Conservation (phyloP, 2,797 vertebrate genomes). For the Acipenser ruthenus region DNA sequence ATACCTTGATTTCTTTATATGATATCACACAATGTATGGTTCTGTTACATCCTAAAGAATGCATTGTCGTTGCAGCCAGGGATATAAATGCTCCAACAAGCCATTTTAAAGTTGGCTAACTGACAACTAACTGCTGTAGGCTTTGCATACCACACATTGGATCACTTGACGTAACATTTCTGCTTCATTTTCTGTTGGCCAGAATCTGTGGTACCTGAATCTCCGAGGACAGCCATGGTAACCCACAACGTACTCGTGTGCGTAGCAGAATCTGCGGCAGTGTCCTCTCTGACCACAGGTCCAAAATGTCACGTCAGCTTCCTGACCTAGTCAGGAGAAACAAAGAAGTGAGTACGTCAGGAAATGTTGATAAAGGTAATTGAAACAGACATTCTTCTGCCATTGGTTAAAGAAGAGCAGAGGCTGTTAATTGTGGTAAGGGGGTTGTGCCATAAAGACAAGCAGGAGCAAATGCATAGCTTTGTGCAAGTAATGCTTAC, state of each 20-base stretch:
- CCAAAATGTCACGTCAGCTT: constrained; percentile 45
- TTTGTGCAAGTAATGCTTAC: no score
- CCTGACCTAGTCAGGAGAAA: constrained; percentile 31
- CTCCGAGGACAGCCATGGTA: constrained; percentile 57
- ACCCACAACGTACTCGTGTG: constrained; percentile 52
- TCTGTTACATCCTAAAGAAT: background rate
- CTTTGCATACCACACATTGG: background rate
- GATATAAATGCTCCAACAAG: background rate
- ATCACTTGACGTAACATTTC: background rate
- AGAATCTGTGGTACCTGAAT: constrained; percentile 46
- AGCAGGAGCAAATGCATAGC: no score
- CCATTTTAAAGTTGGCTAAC: background rate
- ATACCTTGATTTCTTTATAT: no score
- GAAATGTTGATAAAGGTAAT: no score
- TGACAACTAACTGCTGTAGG: no score
- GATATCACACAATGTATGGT: background rate
- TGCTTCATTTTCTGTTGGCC: background rate
- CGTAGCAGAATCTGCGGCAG: constrained; percentile 59
- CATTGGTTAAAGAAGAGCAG: no score
- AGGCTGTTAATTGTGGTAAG: no score
- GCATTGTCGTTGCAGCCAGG: background rate
- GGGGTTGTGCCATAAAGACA: no score
- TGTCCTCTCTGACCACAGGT: constrained; percentile 57
- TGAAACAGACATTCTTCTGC: no score
- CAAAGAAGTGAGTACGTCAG: no score